Conservation (phyloP, 1,140 invertebrate species). For the Ceratitis capitata region DNA sequence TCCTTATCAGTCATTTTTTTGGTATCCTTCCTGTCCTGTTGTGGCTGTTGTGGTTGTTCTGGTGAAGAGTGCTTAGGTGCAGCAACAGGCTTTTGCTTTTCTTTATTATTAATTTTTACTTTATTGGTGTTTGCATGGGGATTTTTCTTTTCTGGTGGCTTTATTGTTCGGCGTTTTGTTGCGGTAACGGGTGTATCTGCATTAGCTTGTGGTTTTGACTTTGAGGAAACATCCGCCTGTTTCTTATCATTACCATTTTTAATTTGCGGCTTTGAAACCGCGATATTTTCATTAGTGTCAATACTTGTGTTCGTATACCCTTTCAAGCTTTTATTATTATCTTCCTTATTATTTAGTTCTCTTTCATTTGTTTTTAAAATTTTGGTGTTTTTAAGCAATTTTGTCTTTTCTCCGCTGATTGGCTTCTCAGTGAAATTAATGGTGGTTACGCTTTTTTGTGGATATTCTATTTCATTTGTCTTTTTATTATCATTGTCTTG, state of each 20-base stretch:
- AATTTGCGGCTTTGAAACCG: background rate
- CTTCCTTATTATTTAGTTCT: background rate
- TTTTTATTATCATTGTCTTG: background rate
- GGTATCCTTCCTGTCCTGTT: background rate
- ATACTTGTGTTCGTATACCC: background rate
- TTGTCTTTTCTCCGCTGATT: background rate
- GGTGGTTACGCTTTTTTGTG: background rate
- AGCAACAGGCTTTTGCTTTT: background rate
- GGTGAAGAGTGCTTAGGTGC: no score
- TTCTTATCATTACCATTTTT: background rate
- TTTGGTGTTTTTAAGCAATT: background rate
- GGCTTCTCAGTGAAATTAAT: background rate
- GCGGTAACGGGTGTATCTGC: background rate
- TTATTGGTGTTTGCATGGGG: background rate
- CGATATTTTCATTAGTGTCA: background rate
- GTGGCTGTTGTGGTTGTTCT: no score
- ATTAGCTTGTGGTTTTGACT: background rate
- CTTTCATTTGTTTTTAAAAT: background rate
- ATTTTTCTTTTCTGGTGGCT: background rate
- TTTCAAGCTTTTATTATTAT: background rate
- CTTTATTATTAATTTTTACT: background rate
- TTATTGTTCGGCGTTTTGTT: background rate
- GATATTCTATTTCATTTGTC: background rate
- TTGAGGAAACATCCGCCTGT: background rate
- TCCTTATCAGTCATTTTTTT: background rate